Evolutionary conservation across 2,113 vertebrate genomes (phyloP), one percentile per base, ranked within the genome.

Genomic region (Hemichromis elongatus): DNA sequence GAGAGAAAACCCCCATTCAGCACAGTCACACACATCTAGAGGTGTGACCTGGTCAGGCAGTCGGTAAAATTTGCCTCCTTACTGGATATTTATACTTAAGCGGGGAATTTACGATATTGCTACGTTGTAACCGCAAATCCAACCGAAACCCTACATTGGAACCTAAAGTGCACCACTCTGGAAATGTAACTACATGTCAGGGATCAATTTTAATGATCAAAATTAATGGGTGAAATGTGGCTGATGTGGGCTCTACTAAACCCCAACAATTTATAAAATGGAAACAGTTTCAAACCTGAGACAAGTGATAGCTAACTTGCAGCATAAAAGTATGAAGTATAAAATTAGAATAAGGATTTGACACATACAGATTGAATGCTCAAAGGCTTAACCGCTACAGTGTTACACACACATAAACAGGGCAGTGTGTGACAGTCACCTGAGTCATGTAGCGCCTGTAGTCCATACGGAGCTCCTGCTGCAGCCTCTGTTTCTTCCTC

Each of bases 401-500:
- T 35, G 26, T 28, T 13, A 3, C 26, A 57, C 24, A 57, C 13
- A 59, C 26, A 68, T 24, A 18, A 79, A 80, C 37, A 53, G 13
- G 10, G 8, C 7, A 5, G 63, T 52, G 3, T 54, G 55, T 12
- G 77, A 54, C n/a, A 24, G 61, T 94, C 95, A 99, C 98, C 98
- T 98, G 97, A 95, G 96, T 96, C 94, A 98, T 97, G 90, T 98
- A 98, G 9, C 92, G 94, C 24, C 97, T 97, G 83, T 98, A 99
- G 92, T 99, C 98, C 92, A 97, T 96, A 1, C 96, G 96, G 40
- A 98, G 96, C 68, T 99, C 98, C 83, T 98, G 97, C 87, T 97
- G 98, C 9, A 99, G 95, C 81, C 96, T 97, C 90, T 98, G 97
- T 47, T 98, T 99, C 91, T 99, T 99, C 86, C 92, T 92, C 90